phyloP scores from a whole-genome alignment of 2,888 invertebrate genomes.

The Acanthosepion lycidas region DNA sequence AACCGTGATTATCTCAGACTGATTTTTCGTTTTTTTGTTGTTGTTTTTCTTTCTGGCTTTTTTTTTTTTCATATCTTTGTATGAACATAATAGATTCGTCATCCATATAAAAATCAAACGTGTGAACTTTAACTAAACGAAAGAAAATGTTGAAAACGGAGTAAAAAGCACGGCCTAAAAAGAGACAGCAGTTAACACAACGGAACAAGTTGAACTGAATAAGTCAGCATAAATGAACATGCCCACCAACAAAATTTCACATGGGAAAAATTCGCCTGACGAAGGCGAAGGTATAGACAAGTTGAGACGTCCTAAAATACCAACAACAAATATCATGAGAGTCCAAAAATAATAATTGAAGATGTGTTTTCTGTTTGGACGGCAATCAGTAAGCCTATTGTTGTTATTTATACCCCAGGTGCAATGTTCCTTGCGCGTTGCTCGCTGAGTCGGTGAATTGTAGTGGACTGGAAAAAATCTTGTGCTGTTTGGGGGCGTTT shows the following conservation, averaged over 20 bases:
- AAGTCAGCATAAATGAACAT: too few species aligned
- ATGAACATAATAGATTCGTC: too few species aligned
- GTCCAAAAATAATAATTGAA: background rate
- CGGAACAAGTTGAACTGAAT: too few species aligned
- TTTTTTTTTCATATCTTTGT: too few species aligned
- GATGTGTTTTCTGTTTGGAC: background rate
- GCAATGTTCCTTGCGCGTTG: background rate
- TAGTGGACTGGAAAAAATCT: conserved; percentile 12
- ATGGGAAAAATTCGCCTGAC: background rate
- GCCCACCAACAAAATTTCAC: background rate
- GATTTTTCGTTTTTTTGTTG: too few species aligned
- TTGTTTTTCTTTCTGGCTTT: too few species aligned
- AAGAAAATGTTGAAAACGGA: too few species aligned
- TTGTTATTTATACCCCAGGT: background rate
- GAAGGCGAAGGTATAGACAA: background rate
- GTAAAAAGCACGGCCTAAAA: too few species aligned
- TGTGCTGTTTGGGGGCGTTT: background rate
- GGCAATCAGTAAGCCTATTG: background rate
- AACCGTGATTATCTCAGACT: too few species aligned
- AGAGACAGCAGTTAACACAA: too few species aligned
- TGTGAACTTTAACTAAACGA: too few species aligned
- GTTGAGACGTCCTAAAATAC: background rate
- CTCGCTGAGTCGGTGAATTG: conserved; percentile 33
- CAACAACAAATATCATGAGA: background rate
- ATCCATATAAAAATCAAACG: too few species aligned